Base-by-base conservation (phyloP, 2,797 vertebrate species). In the Sparidentex hasta region DNA sequence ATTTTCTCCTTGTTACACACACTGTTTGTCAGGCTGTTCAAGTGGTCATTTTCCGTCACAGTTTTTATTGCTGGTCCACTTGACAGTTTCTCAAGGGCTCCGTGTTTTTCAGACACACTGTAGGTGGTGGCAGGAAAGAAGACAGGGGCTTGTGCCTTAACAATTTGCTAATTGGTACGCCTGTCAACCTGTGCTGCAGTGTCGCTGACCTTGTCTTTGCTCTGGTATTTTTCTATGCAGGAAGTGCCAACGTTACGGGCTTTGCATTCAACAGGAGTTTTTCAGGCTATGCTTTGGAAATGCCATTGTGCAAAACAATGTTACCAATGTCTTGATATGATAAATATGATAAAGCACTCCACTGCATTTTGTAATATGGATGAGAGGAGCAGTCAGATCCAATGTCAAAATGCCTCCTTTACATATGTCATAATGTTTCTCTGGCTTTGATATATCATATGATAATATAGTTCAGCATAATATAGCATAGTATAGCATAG, bases 141-240 rank as follows among this genome's bases (percentile, higher is more conserved):
- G 51, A 80, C 47, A 55, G 23, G 41, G 58, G 47, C 70, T 73
- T 61, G 75, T 54, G 65, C 47, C 51, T 78, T 64, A 75, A 27
- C 77, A 75, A 41, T 83, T 88, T 73, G 63, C 79, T 87, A 87
- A 89, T 83, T 85, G 78, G 69, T 69, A 38, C 76, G 21, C 51
- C 79, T 79, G 58, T 77, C 82, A 84, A 76, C 80, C 65, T 76
- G 65, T 67, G 75, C 81, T 57, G 80, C 63, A 25, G 75, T 86
- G 65, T 78, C 80, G 52, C 3, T 74, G 84, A 86, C 84, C 86
- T 80, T 82, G 83, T 81, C 81, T 81, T 61, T 81, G 71, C 75
- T 77, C 79, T 75, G 18, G n/a, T 76, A 50, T 77, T 78, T 87
- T 59, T 71, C 61, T 70, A 62, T 56, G 75, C 52, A 67, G 64